phyloP scores from a whole-genome alignment of 2,113 vertebrate genomes.

The Herpetotheres cachinnans region DNA sequence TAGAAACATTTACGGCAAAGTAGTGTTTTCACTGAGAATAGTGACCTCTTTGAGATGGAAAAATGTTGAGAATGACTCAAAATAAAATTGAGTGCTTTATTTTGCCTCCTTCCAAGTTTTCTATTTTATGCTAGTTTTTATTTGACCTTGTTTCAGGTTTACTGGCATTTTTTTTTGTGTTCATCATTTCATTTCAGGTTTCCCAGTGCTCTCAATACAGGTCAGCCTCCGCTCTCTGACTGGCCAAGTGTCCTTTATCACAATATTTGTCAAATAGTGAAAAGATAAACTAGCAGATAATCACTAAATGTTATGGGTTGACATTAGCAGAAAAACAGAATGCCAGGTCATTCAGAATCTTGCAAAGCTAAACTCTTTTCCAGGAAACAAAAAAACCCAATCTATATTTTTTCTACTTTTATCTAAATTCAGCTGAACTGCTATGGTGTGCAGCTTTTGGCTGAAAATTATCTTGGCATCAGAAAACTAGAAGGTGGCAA shows the following conservation, averaged over 20 bases:
- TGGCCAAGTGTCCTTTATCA: not conserved
- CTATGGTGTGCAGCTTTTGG: not conserved
- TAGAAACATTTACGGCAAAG: not conserved
- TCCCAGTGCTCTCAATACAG: not conserved
- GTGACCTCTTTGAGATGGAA: not conserved
- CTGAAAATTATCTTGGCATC: slow-evolving; percentile 24
- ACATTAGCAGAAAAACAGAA: slow-evolving; percentile 22
- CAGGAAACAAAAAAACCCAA: not conserved
- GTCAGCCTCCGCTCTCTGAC: not conserved
- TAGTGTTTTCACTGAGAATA: not conserved
- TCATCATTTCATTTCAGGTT: not conserved
- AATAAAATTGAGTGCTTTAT: not conserved
- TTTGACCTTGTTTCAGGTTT: not conserved
- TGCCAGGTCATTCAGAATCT: slow-evolving; percentile 5
- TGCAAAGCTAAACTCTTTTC: not conserved
- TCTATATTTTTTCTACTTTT: not conserved
- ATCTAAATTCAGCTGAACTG: not conserved
- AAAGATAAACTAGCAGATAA: slow-evolving; percentile 36
- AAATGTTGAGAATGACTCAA: slow-evolving; percentile 4
- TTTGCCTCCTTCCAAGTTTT: not conserved
- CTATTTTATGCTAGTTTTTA: not conserved
- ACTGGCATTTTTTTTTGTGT: not conserved
- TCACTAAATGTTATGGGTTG: not conserved
- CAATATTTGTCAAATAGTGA: not conserved
- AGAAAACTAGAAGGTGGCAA: slow-evolving; percentile 6